Evolutionary conservation across 2,888 invertebrate species (phyloP).

Genomic region (Venusia cambrica): DNA sequence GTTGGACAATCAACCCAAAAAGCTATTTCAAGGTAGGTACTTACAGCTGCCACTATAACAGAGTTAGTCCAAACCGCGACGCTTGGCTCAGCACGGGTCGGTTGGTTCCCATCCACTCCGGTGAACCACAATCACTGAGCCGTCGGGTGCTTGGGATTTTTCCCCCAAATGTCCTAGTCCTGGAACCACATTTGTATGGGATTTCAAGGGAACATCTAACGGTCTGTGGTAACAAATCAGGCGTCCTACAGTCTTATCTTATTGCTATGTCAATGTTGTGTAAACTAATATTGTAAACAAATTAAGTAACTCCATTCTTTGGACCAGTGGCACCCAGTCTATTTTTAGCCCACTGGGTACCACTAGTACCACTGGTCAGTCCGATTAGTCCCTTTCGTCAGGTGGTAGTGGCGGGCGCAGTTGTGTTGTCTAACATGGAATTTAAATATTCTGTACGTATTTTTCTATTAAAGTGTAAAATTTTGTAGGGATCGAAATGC

Average conservation of each 20-base stretch:
- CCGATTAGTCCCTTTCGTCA: constrained; percentile 55
- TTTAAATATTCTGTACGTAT: constrained; percentile 53
- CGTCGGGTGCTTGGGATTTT: no score
- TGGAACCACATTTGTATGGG: no score
- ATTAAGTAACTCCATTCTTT: constrained; percentile 68
- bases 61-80: no score
- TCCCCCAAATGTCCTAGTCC: no score
- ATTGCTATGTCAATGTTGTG: constrained; percentile 58
- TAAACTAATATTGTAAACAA: constrained; percentile 68
- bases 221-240: constrained; percentile 17
- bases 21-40: no score
- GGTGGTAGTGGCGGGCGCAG: constrained; percentile 51
- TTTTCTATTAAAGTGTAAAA: constrained; percentile 9
- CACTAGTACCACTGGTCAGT: no score
- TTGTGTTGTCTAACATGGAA: constrained; percentile 51
- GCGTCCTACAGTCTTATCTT: constrained; percentile 20
- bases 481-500: no score
- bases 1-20: constrained; percentile 15
- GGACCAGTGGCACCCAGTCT: constrained; percentile 51
- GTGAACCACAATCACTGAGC: no score
- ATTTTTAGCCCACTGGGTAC: constrained; percentile 63
- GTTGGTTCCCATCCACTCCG: no score
- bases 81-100: no score
- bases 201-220: no score
- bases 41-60: no score